Conservation (phyloP, 2,888 invertebrate species). For the Anthoptus insignis region DNA sequence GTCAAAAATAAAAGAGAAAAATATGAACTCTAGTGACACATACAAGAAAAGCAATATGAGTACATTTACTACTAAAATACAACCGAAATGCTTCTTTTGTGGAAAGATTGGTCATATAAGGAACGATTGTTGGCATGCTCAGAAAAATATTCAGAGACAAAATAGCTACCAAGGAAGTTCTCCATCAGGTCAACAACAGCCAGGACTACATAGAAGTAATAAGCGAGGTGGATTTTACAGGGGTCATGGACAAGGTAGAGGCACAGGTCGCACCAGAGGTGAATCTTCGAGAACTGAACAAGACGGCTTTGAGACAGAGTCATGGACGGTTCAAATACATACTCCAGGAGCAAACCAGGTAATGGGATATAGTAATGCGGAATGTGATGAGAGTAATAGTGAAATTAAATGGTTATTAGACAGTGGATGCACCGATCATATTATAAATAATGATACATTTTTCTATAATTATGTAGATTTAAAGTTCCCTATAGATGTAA, state of each 20-base stretch:
- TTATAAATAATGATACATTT: conserved; percentile 21
- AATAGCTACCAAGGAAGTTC: conserved; percentile 25
- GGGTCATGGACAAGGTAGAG: conserved; percentile 43
- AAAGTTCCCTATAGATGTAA: conserved; percentile 23
- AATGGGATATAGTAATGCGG: conserved; percentile 20
- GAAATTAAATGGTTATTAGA: conserved; percentile 50
- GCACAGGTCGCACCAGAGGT: conserved; percentile 42
- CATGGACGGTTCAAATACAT: conserved; percentile 48
- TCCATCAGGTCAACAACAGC: too few species aligned
- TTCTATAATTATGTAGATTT: conserved; percentile 11
- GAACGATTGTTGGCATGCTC: conserved; percentile 39
- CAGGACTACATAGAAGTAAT: conserved; percentile 37
- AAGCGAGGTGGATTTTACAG: conserved; percentile 36
- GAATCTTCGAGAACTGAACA: too few species aligned
- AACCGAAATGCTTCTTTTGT: conserved; percentile 47
- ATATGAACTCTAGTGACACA: conserved; percentile 39
- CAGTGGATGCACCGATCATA: conserved; percentile 49
- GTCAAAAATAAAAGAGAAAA: conserved; percentile 51
- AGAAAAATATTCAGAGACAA: conserved; percentile 44
- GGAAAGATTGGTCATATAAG: conserved; percentile 50
- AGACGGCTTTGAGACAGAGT: too few species aligned
- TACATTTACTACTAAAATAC: conserved; percentile 45
- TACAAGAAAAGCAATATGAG: conserved; percentile 46
- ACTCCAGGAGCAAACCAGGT: conserved; percentile 44
- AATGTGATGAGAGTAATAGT: conserved; percentile 39